These are phyloP conservation scores for Apoderus coryli DNA, from an alignment of 2,888 invertebrate species.

Conservation along the genomic window DNA sequence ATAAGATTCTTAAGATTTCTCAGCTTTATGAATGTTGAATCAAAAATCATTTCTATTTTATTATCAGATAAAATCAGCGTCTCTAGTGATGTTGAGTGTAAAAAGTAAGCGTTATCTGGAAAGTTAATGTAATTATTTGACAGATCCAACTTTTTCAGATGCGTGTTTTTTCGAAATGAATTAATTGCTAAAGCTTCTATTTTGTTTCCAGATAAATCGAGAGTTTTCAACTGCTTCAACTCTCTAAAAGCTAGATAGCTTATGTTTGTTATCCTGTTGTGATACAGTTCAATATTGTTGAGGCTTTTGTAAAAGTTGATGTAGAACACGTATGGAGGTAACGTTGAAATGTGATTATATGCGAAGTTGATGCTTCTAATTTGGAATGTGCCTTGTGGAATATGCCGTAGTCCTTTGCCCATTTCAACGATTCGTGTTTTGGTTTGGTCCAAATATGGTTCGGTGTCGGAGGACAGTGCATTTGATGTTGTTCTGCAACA, in stretches of 20 bases:
- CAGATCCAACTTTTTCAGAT: conserved; percentile 26
- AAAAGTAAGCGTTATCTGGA: conserved; percentile 23
- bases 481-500: too few relatives aligned
- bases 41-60: conserved; percentile 27
- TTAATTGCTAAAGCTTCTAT: conserved; percentile 24
- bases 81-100: conserved; percentile 25
- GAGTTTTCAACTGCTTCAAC: conserved; percentile 21
- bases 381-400: conserved; percentile 23
- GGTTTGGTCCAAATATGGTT: too few relatives aligned
- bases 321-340: conserved; percentile 24
- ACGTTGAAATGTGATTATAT: conserved; percentile 24
- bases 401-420: conserved; percentile 20
- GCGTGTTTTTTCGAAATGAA: conserved; percentile 25
- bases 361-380: conserved; percentile 23
- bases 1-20: conserved; percentile 26
- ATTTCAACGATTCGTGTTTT: too few relatives aligned
- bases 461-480: too few relatives aligned
- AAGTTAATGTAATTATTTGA: conserved; percentile 27
- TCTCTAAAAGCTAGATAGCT: conserved; percentile 26
- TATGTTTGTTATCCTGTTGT: conserved; percentile 26
- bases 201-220: conserved; percentile 29
- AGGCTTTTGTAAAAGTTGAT: conserved; percentile 25
- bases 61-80: conserved; percentile 27
- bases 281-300: conserved; percentile 23
- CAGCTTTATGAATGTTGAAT: conserved; percentile 26